A percentile compares a stretch with the other conserved stretches of the same genome.
These are phyloP conservation scores for Larimichthys polyactis DNA, from an alignment of 2,113 vertebrate species.

Conservation along the genomic window DNA sequence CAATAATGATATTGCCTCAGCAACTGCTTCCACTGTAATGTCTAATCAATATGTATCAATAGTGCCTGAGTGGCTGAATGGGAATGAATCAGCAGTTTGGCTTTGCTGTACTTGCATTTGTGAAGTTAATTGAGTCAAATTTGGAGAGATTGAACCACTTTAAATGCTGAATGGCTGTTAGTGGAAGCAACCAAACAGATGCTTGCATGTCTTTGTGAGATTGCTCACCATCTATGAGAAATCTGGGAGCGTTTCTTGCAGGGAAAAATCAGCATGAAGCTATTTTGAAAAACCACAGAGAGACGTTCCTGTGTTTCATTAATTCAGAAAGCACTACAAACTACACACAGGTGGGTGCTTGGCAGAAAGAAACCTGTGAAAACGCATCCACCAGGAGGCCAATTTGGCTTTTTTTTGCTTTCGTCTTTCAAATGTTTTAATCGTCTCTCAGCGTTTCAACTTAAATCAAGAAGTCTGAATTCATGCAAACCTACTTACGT, in stretches of 20 bases:
- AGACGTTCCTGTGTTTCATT: neutral
- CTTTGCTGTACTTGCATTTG: slow-evolving; percentile 48
- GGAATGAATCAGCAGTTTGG: slow-evolving; percentile 50
- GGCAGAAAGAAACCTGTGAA: neutral
- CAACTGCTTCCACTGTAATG: slow-evolving; percentile 26
- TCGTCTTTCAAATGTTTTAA: slow-evolving; percentile 18
- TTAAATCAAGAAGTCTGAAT: slow-evolving; percentile 20
- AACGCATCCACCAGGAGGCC: neutral
- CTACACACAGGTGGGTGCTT: neutral
- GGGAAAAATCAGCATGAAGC: slow-evolving; percentile 6
- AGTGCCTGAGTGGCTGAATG: slow-evolving; percentile 30
- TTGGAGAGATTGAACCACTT: slow-evolving; percentile 31
- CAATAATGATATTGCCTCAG: slow-evolving; percentile 30
- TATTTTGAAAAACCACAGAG: neutral
- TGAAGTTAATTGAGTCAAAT: slow-evolving; percentile 51
- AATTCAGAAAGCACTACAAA: neutral
- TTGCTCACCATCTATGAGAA: neutral
- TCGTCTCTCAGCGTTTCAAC: neutral
- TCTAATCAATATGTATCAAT: slow-evolving; percentile 62
- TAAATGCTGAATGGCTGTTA: slow-evolving; percentile 22
- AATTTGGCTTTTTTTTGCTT: neutral
- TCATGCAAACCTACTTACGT: neutral
- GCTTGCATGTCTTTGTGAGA: slow-evolving; percentile 5
- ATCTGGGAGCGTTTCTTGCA: neutral
- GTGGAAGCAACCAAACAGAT: slow-evolving; percentile 13